These are phyloP conservation scores for Takifugu bimaculatus DNA, from an alignment of 2,113 vertebrate genomes.

Conservation along the genomic window DNA sequence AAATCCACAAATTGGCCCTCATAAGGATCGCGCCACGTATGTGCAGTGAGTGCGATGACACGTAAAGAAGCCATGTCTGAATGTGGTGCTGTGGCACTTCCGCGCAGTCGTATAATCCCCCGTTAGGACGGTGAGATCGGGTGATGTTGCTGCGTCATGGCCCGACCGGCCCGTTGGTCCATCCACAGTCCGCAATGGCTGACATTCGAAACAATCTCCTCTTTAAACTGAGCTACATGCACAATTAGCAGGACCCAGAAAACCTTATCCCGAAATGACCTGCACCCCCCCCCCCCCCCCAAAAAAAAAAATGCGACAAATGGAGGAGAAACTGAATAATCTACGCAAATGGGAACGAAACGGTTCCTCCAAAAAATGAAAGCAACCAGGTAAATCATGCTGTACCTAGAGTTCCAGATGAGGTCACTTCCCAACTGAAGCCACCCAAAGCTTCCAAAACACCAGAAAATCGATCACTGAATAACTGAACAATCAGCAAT, in stretches of 20 bases:
- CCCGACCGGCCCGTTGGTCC: slow-evolving; percentile 59
- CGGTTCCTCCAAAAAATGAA: too few relatives aligned
- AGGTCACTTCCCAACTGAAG: too few relatives aligned
- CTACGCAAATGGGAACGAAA: too few relatives aligned
- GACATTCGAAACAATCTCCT: slow-evolving; percentile 13
- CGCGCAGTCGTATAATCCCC: slow-evolving; percentile 48
- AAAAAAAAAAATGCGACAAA: too few relatives aligned
- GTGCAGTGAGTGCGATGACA: background rate
- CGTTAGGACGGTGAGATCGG: slow-evolving; percentile 51
- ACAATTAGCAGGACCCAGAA: slow-evolving; percentile 3
- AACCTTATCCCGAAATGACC: too few relatives aligned
- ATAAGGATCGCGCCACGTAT: background rate
- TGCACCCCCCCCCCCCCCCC: too few relatives aligned
- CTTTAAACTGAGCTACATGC: too few relatives aligned
- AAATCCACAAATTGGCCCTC: background rate
- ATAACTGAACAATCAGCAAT: background rate
- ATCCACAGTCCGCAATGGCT: slow-evolving; percentile 31
- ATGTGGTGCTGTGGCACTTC: slow-evolving; percentile 62
- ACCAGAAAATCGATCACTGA: background rate
- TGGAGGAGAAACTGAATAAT: too few relatives aligned
- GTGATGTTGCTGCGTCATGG: slow-evolving; percentile 68
- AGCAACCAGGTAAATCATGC: too few relatives aligned
- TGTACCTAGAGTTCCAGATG: too few relatives aligned
- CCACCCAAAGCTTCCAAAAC: too few relatives aligned
- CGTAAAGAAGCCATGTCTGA: slow-evolving; percentile 47